Base-by-base conservation (phyloP, 2,888 invertebrate species). In the Brenthis hecate region DNA sequence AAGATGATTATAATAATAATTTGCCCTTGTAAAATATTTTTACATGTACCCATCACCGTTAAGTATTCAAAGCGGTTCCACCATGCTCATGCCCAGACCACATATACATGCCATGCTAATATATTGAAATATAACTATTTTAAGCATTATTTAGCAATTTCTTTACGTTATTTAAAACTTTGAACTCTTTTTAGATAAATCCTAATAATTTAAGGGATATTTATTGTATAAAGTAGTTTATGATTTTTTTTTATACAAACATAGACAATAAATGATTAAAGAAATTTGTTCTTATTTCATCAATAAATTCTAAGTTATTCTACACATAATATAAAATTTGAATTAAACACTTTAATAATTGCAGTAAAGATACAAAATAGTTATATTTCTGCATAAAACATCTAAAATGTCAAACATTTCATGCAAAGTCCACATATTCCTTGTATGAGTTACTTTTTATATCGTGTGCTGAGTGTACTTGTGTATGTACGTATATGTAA, bases 41-140 rank as follows among this genome's bases (percentile, higher is more conserved):
- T 43, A 13, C 43, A 23, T 53, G 6, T 16, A 57, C 68, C 70
- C 72, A 67, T 68, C 69, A 73, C 72, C 73, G 65, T 66, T 72
- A 68, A 68, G 56, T 71, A 28, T 4, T 55, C 0, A 11, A 68
- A 71, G 70, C 70, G 56, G n/a, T 28, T 56, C 64, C 66, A 47
- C 60, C 70, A 68, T 71, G 70, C 70, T 56, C 70, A 65, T 67
- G 66, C 70, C 53, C 53, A 48, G 54, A 64, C 36, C 36, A 43
- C 0, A 23, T n/a, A 32, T 47, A 58, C 62, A 70, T 70, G 65
- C 65, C 72, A 72, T 72, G 70, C 72, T 16, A 32, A 54, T 43
- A 58, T 43, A 16, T 43, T 23, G 56, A 64, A 70, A 60, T 43
- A 67, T 57, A 67, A 70, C 60, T 53, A 67, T 65, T 67, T 64